These are phyloP conservation scores for Phallusia fumigata DNA, from an alignment of 23 tunicate species.

Conservation along the genomic window DNA sequence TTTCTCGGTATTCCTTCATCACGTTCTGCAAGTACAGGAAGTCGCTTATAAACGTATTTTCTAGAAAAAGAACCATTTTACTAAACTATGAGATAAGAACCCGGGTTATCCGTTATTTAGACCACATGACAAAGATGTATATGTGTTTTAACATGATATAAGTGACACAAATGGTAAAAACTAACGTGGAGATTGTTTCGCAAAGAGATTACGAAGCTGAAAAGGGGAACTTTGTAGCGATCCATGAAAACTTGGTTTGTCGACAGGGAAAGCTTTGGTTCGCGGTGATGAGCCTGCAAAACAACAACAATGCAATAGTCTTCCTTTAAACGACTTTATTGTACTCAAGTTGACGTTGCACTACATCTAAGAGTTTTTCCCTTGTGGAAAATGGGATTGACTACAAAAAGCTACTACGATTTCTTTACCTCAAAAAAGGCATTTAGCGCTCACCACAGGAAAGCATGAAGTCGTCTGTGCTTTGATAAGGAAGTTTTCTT, in stretches of 20 bases:
- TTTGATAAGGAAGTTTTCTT: not conserved
- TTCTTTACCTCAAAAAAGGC: not conserved
- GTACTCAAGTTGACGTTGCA: too few relatives aligned
- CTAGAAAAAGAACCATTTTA: not conserved
- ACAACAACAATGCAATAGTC: too few relatives aligned
- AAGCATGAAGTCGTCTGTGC: not conserved
- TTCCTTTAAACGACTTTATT: too few relatives aligned
- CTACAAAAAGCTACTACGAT: not conserved
- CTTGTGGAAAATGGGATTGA: too few relatives aligned
- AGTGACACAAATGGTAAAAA: too few relatives aligned
- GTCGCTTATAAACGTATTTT: not conserved
- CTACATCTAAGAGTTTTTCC: too few relatives aligned
- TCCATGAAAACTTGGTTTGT: not conserved
- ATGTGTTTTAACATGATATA: too few relatives aligned
- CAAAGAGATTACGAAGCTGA: not conserved
- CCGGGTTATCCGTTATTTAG: too few relatives aligned
- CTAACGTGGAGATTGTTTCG: not conserved
- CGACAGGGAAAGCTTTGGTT: not conserved
- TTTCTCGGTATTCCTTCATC: slow-evolving; percentile 1
- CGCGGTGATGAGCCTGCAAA: not conserved
- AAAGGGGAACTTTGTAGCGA: not conserved
- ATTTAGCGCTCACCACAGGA: not conserved
- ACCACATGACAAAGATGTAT: not conserved
- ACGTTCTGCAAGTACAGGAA: not conserved
- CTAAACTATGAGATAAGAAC: not conserved